phyloP scores from a whole-genome alignment of 2,888 invertebrate genomes.

The Proisotoma minuta region DNA sequence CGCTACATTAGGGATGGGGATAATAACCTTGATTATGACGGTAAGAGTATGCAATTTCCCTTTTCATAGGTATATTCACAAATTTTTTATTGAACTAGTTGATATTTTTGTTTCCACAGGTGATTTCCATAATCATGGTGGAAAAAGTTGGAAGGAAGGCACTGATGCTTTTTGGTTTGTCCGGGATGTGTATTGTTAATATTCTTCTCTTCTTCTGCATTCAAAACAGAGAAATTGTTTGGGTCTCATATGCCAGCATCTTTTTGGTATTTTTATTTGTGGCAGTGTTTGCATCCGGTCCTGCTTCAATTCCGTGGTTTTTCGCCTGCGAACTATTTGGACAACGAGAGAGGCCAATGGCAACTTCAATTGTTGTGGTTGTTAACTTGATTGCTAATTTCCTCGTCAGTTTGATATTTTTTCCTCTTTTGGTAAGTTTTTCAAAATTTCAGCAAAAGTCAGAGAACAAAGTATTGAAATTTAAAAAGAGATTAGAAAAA shows the following conservation, averaged over 20 bases:
- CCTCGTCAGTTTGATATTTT: slow-evolving; percentile 71
- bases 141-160: slow-evolving; percentile 79
- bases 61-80: no score
- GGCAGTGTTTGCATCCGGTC: slow-evolving; percentile 84
- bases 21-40: slow-evolving; percentile 72
- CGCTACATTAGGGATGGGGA: slow-evolving; percentile 79
- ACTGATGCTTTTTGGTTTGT: slow-evolving; percentile 70
- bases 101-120: slow-evolving; percentile 56
- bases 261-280: slow-evolving; percentile 74
- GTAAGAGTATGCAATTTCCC: no score
- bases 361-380: slow-evolving; percentile 79
- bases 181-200: slow-evolving; percentile 71
- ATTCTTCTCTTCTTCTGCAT: slow-evolving; percentile 64
- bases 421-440: slow-evolving; percentile 61
- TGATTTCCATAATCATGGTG: slow-evolving; percentile 72
- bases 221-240: slow-evolving; percentile 51
- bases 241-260: slow-evolving; percentile 69
- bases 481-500: no score
- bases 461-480: no score
- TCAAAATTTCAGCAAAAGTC: no score
- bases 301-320: slow-evolving; percentile 92
- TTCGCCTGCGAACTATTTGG: slow-evolving; percentile 81
- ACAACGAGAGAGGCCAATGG: slow-evolving; percentile 75
- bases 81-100: slow-evolving; percentile 52
- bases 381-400: slow-evolving; percentile 85